phyloP scores from a whole-genome alignment of 2,797 vertebrate genomes.

The Philypnodon macrostomus region DNA sequence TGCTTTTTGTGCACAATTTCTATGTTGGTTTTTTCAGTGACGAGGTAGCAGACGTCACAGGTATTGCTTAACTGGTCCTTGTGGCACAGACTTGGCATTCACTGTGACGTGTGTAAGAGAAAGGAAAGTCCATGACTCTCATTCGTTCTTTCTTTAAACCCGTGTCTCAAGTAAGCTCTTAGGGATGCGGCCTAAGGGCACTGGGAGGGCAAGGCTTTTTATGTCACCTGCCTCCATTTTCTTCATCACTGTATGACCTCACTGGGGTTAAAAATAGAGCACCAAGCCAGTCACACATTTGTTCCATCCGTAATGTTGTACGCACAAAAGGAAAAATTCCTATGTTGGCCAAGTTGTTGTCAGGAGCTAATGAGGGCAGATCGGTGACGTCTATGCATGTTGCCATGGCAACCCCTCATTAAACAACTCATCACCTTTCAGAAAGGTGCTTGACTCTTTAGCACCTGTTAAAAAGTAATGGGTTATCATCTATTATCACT shows the following conservation, averaged over 20 bases:
- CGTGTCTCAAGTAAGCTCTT: not conserved
- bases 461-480: constrained; percentile 31
- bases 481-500: constrained; percentile 9
- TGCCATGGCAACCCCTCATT: constrained; percentile 58
- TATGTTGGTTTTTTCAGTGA: constrained; percentile 22
- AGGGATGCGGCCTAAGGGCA: constrained; percentile 17
- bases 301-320: constrained; percentile 50
- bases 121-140: not conserved
- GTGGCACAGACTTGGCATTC: constrained; percentile 27
- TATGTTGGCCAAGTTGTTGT: constrained; percentile 55
- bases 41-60: constrained; percentile 38
- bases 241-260: constrained; percentile 50
- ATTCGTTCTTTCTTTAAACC: constrained; percentile 11
- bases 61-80: constrained; percentile 16
- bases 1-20: constrained; percentile 22
- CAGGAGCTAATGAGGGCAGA: constrained; percentile 61
- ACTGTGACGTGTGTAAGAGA: not conserved
- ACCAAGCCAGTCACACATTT: constrained; percentile 22
- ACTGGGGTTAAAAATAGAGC: constrained; percentile 64
- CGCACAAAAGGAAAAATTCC: constrained; percentile 69
- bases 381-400: constrained; percentile 62
- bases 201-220: constrained; percentile 36
- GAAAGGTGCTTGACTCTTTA: constrained; percentile 25
- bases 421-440: constrained; percentile 56
- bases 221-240: constrained; percentile 25